phyloP scores from a whole-genome alignment of 53 echinoderm and acorn worm genomes.

The Zoroaster sp. region DNA sequence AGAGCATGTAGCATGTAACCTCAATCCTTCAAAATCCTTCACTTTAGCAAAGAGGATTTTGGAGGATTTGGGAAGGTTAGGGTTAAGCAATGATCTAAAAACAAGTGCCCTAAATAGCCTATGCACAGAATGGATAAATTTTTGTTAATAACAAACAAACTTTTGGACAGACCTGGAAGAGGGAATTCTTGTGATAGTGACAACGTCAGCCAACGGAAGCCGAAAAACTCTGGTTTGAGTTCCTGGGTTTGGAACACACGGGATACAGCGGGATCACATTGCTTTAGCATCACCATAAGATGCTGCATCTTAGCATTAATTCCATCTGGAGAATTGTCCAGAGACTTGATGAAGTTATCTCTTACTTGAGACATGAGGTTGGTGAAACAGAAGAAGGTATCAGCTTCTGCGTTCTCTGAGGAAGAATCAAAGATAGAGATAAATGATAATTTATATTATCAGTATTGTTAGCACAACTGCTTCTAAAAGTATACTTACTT shows the following conservation, averaged over 20 bases:
- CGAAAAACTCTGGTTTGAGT: conserved; percentile 88
- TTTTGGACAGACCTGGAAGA: conserved; percentile 67
- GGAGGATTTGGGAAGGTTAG: too few relatives aligned
- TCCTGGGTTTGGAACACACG: conserved; percentile 68
- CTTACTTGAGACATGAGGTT: conserved; percentile 96
- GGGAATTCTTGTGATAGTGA: conserved; percentile 95
- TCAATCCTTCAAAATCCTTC: too few relatives aligned
- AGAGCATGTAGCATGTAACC: too few relatives aligned
- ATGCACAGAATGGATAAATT: neutral
- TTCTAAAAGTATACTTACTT: too few relatives aligned
- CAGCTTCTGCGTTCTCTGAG: conserved; percentile 92
- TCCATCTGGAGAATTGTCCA: conserved; percentile 87
- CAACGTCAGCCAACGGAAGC: conserved; percentile 93
- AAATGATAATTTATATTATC: too few relatives aligned
- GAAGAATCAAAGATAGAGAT: neutral
- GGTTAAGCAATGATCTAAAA: too few relatives aligned
- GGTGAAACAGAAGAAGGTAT: conserved; percentile 99
- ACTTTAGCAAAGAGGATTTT: too few relatives aligned
- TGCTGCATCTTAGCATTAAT: conserved; percentile 94
- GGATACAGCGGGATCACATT: conserved; percentile 72
- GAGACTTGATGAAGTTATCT: conserved; percentile 97
- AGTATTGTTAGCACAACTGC: too few relatives aligned
- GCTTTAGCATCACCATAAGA: conserved; percentile 77
- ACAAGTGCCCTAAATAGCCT: too few relatives aligned
- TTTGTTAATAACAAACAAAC: neutral